Conservation (phyloP, 2,113 vertebrate genomes). For the Sinocyclocheilus grahami region DNA sequence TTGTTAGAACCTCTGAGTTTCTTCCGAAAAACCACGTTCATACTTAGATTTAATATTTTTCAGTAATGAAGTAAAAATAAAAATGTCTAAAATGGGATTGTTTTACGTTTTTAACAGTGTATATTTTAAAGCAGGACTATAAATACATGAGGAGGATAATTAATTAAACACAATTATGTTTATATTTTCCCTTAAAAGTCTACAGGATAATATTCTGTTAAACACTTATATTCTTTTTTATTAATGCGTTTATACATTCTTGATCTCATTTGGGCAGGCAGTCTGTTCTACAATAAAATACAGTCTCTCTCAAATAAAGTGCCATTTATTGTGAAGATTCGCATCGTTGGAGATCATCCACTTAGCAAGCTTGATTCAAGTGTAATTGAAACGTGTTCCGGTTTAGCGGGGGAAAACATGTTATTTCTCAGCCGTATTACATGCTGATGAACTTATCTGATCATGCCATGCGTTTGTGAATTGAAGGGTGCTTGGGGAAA, state of each 20-base stretch:
- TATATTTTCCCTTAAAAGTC: not conserved
- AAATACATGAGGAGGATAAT: not conserved
- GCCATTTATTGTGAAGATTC: constrained; percentile 80
- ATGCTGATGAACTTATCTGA: constrained; percentile 90
- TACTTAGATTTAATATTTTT: not conserved
- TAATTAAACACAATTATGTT: not conserved
- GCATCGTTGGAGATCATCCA: constrained; percentile 68
- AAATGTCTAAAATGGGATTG: not conserved
- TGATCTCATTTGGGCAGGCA: constrained; percentile 68
- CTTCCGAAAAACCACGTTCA: not conserved
- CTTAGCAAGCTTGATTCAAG: constrained; percentile 83
- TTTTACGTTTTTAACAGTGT: not conserved
- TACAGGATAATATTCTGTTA: not conserved
- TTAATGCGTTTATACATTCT: not conserved
- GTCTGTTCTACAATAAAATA: constrained; percentile 79
- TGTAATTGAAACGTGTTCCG: constrained; percentile 88
- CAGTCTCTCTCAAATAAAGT: constrained; percentile 81
- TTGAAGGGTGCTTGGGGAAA: constrained; percentile 88
- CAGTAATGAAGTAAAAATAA: not conserved
- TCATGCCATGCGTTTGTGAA: constrained; percentile 85
- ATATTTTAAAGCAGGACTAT: not conserved
- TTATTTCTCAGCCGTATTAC: constrained; percentile 90
- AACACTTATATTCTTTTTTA: not conserved
- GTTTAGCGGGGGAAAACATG: constrained; percentile 80
- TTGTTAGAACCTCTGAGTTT: not conserved